Percentiles rank a stretch among this genome's conserved stretches.
phyloP scores from a whole-genome alignment of 2,797 vertebrate genomes.

The Rhinichthys osculus region DNA sequence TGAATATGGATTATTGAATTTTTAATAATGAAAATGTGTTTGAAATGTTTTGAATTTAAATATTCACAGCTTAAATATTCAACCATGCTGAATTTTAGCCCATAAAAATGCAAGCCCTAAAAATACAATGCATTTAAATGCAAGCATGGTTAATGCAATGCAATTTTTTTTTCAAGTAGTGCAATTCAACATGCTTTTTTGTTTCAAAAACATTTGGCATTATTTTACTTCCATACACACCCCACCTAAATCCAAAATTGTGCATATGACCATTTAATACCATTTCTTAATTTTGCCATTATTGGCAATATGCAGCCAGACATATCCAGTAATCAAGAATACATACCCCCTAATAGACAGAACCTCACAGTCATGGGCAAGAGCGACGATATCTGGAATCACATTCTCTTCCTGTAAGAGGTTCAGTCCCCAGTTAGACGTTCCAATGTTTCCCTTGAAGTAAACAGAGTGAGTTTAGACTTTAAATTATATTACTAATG shows the following conservation, averaged over 20 bases:
- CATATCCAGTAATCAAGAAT: neutral
- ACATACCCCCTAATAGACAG: conserved; percentile 94
- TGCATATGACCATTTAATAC: neutral
- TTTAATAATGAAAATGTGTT: too few species aligned
- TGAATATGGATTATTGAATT: too few species aligned
- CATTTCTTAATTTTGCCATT: neutral
- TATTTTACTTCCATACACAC: neutral
- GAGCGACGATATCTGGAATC: conserved; percentile 91
- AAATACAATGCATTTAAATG: too few species aligned
- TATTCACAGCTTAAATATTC: too few species aligned
- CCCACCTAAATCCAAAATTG: neutral
- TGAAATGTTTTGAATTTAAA: too few species aligned
- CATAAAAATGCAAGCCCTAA: too few species aligned
- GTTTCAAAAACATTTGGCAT: too few species aligned
- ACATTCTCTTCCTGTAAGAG: conserved; percentile 98
- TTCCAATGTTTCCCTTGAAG: conserved; percentile 94
- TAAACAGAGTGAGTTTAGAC: neutral
- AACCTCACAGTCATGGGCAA: conserved; percentile 96
- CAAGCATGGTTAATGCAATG: too few species aligned
- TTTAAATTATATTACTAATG: neutral
- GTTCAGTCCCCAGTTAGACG: conserved; percentile 98
- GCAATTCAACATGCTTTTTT: too few species aligned
- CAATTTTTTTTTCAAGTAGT: too few species aligned
- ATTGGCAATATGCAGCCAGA: neutral
- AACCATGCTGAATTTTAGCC: too few species aligned